Base-by-base conservation (phyloP, 2,797 vertebrate genomes). In the Phylloscopus collybita region DNA sequence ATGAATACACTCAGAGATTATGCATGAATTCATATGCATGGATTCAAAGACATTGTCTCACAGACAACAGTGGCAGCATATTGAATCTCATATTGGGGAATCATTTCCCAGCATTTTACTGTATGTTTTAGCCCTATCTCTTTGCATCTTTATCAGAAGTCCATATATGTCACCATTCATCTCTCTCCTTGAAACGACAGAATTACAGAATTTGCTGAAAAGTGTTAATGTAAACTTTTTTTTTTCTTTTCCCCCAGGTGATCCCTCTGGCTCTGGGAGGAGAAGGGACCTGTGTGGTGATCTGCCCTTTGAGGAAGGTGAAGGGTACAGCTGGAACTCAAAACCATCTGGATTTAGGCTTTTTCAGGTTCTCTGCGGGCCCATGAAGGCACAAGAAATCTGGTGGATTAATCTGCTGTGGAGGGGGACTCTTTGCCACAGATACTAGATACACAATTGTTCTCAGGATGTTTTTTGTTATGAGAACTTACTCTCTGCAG, bases 101-200 rank as follows among this genome's bases (percentile, higher is more conserved):
- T 94, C 53, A 30, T 95, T 96, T 91, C 79, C 34, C 44, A 92
- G 79, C 12, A 60, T 50, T 95, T 91, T 92, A 87, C 83, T 80
- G 88, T 81, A 36, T 65, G 80, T 93, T 96, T 95, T 59, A 96
- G 84, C 65, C 62, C 73, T 85, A 92, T 96, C 94, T 95, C 96
- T 92, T 86, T 74, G 67, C 73, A 96, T 96, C 96, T 96, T 84
- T 95, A 95, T 96, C 96, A 96, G 93, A 94, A 95, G 93, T 70
- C 92, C 88, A 70, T 95, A 89, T 50, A 84, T 95, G 96, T 95
- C 94, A 96, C 38, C 83, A 85, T 92, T 96, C 94, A 96, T 96
- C 90, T 95, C 83, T 59, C 50, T 76, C 61, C n/a, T 71, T n/a
- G 83, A 80, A 96, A 80, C 53, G 94, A 71, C 51, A 73, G 80